Base-by-base conservation (phyloP, 2,888 invertebrate species). In the Unio pictorum region DNA sequence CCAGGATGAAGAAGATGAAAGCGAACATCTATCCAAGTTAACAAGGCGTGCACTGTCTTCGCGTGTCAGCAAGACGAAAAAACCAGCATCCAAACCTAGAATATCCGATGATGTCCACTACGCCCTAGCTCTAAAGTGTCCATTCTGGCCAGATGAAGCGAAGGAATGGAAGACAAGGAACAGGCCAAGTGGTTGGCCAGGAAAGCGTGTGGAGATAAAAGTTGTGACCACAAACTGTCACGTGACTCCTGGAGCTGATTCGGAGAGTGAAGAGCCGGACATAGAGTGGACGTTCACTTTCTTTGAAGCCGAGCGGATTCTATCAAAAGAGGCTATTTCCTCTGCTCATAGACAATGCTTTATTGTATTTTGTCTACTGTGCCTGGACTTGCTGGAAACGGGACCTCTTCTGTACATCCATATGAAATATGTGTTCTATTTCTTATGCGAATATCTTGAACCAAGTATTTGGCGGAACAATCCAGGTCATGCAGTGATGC, bases 211-310 rank as follows among this genome's bases (percentile, higher is more conserved):
- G 15, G 74, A 81, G 45, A 79, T 78, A 23, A 80, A 79, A 61
- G 76, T 82, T 3, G 30, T 68, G n/a, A 64, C 74, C 3, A 57
- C 55, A 20, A 80, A 80, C 15, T 80, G 79, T 73, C 80, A 81
- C 72, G 75, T 82, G 61, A 75, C 81, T 2, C 81, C 81, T 7
- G 73, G 73, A 11, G 69, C 75, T 0, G 79, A 83, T 55, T 71
- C 71, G 5, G 69, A 76, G 26, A 83, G 81, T 65, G 66, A 69
- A 2, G 72, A 74, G 11, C 68, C 76, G 18, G 80, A 83, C 30
- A 70, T 79, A 18, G 82, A 83, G 68, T 83, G 83, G 82, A 74
- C 73, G 60, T 73, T 79, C 26, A 81, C 82, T 20, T 84, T 84
- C 69, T 78, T 73, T 45, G 73, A 76, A 55, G 81, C 82, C 1